phyloP scores from a whole-genome alignment of 2,888 invertebrate species.

The Lissocephala sabroskyi region DNA sequence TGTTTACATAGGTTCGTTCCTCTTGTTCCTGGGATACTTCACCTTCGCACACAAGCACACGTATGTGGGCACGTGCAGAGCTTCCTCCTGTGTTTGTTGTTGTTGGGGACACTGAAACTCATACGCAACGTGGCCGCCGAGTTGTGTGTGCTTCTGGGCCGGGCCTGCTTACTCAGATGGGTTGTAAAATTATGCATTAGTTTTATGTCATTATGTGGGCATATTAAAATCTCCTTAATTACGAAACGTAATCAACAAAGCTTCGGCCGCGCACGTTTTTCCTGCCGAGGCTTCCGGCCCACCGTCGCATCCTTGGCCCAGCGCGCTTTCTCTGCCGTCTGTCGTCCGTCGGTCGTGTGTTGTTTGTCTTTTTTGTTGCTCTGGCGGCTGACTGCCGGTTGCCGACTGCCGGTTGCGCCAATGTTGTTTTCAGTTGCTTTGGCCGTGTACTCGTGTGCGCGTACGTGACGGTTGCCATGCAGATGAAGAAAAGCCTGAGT shows the following conservation, averaged over 20 bases:
- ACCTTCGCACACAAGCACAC: constrained; percentile 21
- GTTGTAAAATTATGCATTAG: constrained; percentile 66
- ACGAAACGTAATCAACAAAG: constrained; percentile 59
- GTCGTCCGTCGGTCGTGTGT: constrained; percentile 14
- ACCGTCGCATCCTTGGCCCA: no score
- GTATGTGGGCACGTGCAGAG: not conserved
- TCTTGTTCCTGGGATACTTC: not conserved
- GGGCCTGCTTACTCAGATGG: constrained; percentile 55
- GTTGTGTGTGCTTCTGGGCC: constrained; percentile 11
- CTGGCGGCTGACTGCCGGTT: constrained; percentile 18
- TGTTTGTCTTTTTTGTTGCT: constrained; percentile 14
- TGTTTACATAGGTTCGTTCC: constrained; percentile 50
- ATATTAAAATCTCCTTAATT: constrained; percentile 65
- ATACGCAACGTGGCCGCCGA: not conserved
- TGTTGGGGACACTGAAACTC: no score
- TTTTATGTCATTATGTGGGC: constrained; percentile 64
- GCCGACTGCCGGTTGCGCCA: constrained; percentile 2
- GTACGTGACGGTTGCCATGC: constrained; percentile 38
- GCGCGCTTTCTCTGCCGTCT: constrained; percentile 10
- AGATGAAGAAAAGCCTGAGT: constrained; percentile 47
- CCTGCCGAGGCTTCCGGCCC: not conserved
- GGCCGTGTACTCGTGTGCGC: not conserved
- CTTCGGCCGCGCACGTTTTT: constrained; percentile 22
- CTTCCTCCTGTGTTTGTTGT: no score
- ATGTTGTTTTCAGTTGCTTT: constrained; percentile 15